phyloP scores from a whole-genome alignment of 2,888 invertebrate genomes.

The Leptothorax acervorum region DNA sequence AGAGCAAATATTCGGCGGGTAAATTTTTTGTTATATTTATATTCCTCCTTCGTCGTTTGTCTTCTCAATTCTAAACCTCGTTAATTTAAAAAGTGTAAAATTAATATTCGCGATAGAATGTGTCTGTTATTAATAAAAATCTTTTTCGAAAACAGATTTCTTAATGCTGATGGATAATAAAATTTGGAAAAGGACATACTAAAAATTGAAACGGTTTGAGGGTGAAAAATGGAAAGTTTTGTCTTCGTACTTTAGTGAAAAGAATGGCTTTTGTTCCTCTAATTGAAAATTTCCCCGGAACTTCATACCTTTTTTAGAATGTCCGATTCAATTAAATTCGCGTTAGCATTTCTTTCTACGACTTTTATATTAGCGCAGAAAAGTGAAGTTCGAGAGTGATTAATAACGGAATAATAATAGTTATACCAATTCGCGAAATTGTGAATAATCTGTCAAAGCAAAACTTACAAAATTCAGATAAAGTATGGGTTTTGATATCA shows the following conservation, averaged over 20 bases:
- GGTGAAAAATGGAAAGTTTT: conserved; percentile 8
- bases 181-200: neutral
- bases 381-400: conserved; percentile 51
- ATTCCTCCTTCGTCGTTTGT: neutral
- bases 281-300: conserved; percentile 40
- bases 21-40: neutral
- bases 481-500: conserved; percentile 27
- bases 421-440: conserved; percentile 21
- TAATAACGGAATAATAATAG: conserved; percentile 58
- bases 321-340: conserved; percentile 43
- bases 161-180: conserved; percentile 8
- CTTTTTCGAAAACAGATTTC: neutral
- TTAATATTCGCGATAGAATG: neutral
- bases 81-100: neutral
- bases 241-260: neutral
- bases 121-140: neutral
- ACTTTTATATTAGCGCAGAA: conserved; percentile 29
- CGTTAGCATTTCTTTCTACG: conserved; percentile 32
- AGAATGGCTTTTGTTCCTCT: conserved; percentile 36
- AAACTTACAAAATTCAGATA: conserved; percentile 47
- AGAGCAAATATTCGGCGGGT: neutral
- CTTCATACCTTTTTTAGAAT: conserved; percentile 26
- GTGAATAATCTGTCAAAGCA: conserved; percentile 30
- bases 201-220: neutral
- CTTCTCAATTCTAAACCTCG: neutral